phyloP scores from a whole-genome alignment of 1,140 invertebrate species.

The Zophobas morio region DNA sequence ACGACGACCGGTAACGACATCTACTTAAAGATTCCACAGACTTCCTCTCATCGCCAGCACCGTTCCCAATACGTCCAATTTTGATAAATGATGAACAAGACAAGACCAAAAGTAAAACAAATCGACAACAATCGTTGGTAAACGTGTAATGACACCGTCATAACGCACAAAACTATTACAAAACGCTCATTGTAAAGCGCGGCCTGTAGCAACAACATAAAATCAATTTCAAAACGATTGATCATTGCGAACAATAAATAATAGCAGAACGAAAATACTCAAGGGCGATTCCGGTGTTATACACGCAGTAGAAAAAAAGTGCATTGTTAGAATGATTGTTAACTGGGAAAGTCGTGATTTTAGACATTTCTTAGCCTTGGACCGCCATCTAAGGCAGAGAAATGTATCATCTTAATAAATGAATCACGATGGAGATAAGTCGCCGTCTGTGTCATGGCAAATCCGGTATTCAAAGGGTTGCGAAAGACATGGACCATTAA shows the following conservation, averaged over 20 bases:
- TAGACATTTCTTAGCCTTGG: conserved; percentile 36
- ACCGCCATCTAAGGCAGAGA: conserved; percentile 34
- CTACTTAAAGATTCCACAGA: not conserved
- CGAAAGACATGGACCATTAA: not conserved
- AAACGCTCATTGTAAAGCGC: conserved; percentile 24
- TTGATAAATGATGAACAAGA: conserved; percentile 38
- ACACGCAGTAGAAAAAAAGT: conserved; percentile 21
- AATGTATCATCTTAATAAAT: conserved; percentile 41
- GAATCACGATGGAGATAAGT: conserved; percentile 31
- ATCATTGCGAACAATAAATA: conserved; percentile 32
- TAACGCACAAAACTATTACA: conserved; percentile 22
- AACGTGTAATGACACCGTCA: conserved; percentile 36
- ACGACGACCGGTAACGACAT: not conserved
- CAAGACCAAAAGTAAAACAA: conserved; percentile 31
- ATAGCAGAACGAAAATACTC: conserved; percentile 14
- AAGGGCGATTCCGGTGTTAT: conserved; percentile 7
- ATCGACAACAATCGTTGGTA: conserved; percentile 31
- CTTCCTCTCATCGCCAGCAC: not conserved
- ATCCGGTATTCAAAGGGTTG: conserved; percentile 18
- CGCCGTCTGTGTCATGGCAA: not conserved
- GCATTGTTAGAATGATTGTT: conserved; percentile 22
- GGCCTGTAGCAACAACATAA: conserved; percentile 24
- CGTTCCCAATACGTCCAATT: conserved; percentile 30
- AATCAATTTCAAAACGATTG: conserved; percentile 42
- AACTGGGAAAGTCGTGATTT: conserved; percentile 37